Conservation (phyloP, 2,113 vertebrate genomes). For the Myiozetetes cayanensis region DNA sequence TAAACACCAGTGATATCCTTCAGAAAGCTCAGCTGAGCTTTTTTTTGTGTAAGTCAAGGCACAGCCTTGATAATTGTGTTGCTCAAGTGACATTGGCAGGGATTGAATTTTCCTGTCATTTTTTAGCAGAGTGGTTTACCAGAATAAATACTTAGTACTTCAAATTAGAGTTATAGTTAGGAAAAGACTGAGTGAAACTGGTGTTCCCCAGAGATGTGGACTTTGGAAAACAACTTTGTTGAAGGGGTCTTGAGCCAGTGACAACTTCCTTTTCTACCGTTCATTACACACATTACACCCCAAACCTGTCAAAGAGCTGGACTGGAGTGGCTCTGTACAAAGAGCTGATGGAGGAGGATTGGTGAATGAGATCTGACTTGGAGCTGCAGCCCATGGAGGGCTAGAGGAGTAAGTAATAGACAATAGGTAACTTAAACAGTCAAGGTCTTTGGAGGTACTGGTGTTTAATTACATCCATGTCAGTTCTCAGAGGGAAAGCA, state of each 20-base stretch:
- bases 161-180: neutral
- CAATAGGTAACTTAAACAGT: neutral
- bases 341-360: neutral
- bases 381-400: neutral
- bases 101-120: neutral
- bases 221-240: neutral
- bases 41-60: slow-evolving; percentile 15
- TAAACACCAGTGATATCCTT: slow-evolving; percentile 20
- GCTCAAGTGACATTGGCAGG: neutral
- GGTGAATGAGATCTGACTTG: accelerated
- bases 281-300: neutral
- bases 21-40: slow-evolving; percentile 30
- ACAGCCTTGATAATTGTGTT: slow-evolving; percentile 11
- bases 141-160: neutral
- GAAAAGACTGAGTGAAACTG: neutral
- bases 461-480: neutral
- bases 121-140: neutral
- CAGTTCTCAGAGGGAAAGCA: neutral
- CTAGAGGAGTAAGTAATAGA: neutral
- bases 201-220: neutral
- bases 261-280: neutral
- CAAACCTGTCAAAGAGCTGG: neutral
- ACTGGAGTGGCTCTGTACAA: neutral
- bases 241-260: neutral
- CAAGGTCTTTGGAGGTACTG: neutral